These are phyloP conservation scores for Petromus typicus DNA, from an alignment of 2,113 vertebrate genomes.

Conservation along the genomic window DNA sequence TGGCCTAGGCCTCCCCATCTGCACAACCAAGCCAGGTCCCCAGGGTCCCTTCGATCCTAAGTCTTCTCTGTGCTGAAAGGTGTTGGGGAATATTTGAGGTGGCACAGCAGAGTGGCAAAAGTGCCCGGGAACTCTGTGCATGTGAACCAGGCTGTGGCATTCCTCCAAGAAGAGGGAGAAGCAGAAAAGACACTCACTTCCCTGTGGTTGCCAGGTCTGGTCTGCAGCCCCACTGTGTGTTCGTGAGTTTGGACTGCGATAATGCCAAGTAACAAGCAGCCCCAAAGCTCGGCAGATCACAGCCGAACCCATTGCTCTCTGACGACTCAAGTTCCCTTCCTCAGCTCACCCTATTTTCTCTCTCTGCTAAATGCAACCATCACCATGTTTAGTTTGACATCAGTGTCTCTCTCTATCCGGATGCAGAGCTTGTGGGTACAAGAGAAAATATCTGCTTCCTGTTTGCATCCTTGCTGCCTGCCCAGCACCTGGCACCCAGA, in stretches of 20 bases:
- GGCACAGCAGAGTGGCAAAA: neutral
- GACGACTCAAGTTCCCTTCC: neutral
- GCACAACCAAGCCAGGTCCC: neutral
- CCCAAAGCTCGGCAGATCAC: no score
- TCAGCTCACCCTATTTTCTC: rapidly evolving
- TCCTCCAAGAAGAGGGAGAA: neutral
- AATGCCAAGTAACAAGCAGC: neutral
- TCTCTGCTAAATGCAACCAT: neutral
- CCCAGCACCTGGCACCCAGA: neutral
- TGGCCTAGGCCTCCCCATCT: neutral
- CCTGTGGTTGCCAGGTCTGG: neutral
- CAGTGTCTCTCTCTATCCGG: neutral
- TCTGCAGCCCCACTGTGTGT: no score
- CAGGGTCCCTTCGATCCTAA: neutral
- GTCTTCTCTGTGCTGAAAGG: neutral
- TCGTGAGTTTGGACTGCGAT: neutral
- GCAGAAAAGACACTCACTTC: neutral
- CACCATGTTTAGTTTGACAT: neutral
- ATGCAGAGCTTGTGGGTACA: neutral
- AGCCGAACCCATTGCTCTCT: neutral
- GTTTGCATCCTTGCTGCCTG: neutral
- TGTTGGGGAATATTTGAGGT: neutral
- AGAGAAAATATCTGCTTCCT: neutral
- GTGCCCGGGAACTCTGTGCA: no score
- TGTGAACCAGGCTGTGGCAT: neutral